Percentiles rank a stretch among this genome's conserved stretches.
Conservation (phyloP, 2,797 vertebrate genomes). For the Artibeus jamaicensis region DNA sequence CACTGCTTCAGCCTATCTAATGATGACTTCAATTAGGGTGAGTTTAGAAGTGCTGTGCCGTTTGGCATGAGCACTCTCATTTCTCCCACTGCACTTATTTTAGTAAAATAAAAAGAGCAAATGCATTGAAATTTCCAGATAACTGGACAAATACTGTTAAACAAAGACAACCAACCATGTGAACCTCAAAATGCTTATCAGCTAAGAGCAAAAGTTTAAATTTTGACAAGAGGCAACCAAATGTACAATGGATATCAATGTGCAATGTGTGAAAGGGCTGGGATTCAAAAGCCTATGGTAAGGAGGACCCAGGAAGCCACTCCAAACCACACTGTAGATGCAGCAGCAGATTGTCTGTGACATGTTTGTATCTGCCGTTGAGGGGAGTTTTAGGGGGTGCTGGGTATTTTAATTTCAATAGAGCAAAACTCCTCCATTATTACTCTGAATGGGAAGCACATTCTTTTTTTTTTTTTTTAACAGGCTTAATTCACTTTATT, state of each 20-base stretch:
- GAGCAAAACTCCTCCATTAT: not conserved
- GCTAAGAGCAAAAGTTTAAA: not conserved
- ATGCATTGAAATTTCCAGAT: not conserved
- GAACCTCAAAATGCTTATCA: not conserved
- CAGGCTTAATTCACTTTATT: too few species aligned
- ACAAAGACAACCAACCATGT: not conserved
- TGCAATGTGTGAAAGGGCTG: not conserved
- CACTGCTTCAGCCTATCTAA: not conserved
- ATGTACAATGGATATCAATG: not conserved
- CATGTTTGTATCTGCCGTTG: not conserved
- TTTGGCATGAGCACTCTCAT: not conserved
- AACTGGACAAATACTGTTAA: not conserved
- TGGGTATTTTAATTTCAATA: not conserved
- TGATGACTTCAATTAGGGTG: not conserved
- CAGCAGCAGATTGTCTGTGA: not conserved
- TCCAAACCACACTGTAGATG: rapidly evolving
- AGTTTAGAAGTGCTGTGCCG: not conserved
- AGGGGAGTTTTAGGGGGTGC: not conserved
- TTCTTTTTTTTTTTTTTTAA: too few species aligned
- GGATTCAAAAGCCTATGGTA: not conserved
- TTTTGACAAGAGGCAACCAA: not conserved
- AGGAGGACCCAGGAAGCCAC: not conserved
- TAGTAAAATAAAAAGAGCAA: not conserved
- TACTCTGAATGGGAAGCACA: not conserved
- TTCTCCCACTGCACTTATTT: not conserved